Conservation (phyloP, 2,113 vertebrate species). For the Gallinago undulata region DNA sequence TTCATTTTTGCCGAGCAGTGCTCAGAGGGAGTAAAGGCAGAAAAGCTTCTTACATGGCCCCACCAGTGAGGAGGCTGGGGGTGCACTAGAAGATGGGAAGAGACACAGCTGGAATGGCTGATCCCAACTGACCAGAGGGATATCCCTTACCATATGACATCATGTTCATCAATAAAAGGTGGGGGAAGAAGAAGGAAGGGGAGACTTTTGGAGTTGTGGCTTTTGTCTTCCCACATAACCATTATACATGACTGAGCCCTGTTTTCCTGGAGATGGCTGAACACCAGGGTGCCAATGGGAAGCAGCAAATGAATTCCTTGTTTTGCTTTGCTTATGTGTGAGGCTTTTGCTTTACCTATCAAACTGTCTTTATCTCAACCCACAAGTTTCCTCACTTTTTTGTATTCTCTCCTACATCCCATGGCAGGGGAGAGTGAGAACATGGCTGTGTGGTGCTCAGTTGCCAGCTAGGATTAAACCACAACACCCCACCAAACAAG, state of each 20-base stretch:
- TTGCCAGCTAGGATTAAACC: background rate
- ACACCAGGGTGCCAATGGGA: background rate
- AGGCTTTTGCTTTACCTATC: background rate
- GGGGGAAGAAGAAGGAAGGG: background rate
- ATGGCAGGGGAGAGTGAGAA: fast-evolving
- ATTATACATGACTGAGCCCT: fast-evolving
- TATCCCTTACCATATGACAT: fast-evolving
- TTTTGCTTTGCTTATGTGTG: background rate
- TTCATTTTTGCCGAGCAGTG: background rate
- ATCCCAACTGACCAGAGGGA: background rate
- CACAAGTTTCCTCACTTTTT: background rate
- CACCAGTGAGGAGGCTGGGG: background rate
- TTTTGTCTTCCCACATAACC: background rate
- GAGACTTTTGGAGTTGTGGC: fast-evolving
- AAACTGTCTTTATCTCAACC: background rate
- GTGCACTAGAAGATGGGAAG: background rate
- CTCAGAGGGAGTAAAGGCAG: background rate
- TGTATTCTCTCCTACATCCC: background rate
- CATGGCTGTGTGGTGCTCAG: background rate
- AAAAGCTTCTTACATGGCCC: background rate
- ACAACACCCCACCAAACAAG: fast-evolving
- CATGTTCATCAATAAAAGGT: background rate
- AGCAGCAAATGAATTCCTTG: background rate
- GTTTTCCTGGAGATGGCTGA: background rate
- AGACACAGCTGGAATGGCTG: background rate